Evolutionary conservation across 2,797 vertebrate genomes (phyloP).

Genomic region (Furcifer pardalis): DNA sequence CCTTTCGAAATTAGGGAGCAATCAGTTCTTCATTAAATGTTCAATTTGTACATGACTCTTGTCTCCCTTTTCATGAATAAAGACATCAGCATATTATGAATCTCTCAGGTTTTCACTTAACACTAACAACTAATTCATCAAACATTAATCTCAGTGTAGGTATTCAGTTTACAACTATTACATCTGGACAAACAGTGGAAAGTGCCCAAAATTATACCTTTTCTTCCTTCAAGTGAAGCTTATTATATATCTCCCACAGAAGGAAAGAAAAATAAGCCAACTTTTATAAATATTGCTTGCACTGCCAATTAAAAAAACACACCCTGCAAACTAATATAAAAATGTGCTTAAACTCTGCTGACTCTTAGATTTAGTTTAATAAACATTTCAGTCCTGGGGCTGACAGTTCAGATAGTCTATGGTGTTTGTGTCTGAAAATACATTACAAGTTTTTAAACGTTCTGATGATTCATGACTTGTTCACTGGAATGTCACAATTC

Average conservation of each 20-base stretch:
- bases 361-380: neutral
- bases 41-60: neutral
- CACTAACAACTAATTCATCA: slow-evolving; percentile 22
- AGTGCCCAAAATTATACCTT: slow-evolving; percentile 22
- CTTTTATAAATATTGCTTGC: neutral
- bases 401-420: neutral
- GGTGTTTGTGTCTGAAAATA: neutral
- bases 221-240: slow-evolving; percentile 51
- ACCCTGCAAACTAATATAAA: neutral
- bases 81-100: slow-evolving; percentile 17
- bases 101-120: slow-evolving; percentile 28
- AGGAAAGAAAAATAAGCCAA: neutral
- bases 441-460: neutral
- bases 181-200: slow-evolving; percentile 31
- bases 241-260: slow-evolving; percentile 7
- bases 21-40: neutral
- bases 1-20: neutral
- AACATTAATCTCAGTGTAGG: slow-evolving; percentile 24
- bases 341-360: neutral
- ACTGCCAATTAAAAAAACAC: neutral
- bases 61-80: slow-evolving; percentile 39
- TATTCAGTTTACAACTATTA: neutral
- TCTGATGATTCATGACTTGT: neutral
- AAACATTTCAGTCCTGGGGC: neutral
- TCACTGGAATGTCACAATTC: neutral